A percentile compares a stretch with the other conserved stretches of the same genome.
phyloP scores from a whole-genome alignment of 2,797 vertebrate species.

The Octomys mimax region DNA sequence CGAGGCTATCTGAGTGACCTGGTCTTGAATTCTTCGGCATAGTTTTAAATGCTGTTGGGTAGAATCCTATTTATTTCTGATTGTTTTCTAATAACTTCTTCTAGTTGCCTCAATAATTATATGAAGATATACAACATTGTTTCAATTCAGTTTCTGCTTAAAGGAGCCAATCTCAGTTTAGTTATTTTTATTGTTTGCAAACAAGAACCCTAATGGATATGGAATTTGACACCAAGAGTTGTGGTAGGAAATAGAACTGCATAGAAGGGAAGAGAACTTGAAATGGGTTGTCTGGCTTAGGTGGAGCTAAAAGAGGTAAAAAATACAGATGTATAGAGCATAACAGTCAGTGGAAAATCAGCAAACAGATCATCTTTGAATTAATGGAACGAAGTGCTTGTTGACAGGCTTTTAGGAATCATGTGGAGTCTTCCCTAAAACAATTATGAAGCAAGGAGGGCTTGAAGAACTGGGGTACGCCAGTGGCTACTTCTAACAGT shows the following conservation, averaged over 20 bases:
- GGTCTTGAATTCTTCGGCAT: neutral
- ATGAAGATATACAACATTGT: neutral
- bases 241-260: neutral
- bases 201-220: neutral
- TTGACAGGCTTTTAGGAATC: neutral
- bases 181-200: slow-evolving; percentile 52
- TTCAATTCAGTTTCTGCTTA: slow-evolving; percentile 45
- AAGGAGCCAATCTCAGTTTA: slow-evolving; percentile 15
- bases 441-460: neutral
- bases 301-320: neutral
- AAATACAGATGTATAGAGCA: neutral
- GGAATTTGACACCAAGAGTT: slow-evolving; percentile 33
- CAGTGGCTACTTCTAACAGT: neutral
- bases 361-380: neutral
- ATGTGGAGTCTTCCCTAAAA: neutral
- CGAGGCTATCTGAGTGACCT: neutral
- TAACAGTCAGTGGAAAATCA: slow-evolving; percentile 14
- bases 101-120: neutral
- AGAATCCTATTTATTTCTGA: neutral
- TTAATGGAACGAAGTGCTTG: slow-evolving; percentile 13
- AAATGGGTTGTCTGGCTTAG: slow-evolving; percentile 10
- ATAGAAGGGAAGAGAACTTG: neutral
- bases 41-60: neutral
- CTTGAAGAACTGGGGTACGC: neutral
- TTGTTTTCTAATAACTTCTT: slow-evolving; percentile 14